Evolutionary conservation across 2,888 invertebrate genomes (phyloP), one percentile per base, ranked within the genome.

Genomic region (Chrysolina americana): DNA sequence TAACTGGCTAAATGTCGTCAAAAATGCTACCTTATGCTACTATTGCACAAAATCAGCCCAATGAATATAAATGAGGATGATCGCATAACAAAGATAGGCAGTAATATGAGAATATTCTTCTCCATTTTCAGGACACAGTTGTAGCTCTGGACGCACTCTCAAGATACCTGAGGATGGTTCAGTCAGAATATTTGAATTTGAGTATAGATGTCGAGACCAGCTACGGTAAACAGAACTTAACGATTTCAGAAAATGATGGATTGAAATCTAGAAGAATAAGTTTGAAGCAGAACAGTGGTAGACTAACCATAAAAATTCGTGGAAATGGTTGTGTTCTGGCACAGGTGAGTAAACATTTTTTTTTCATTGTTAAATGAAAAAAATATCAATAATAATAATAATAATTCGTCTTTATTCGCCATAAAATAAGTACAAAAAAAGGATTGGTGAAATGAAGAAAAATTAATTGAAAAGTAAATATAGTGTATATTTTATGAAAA

Each of bases 101-200:
- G 36, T 36, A 28, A 2, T 28, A 0, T 36, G 8, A 36, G 15
- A 44, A 44, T 13, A 44, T 13, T 68, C 21, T 17, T 62, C 56
- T 28, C 17, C 41, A 44, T 76, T 81, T 85, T 69, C 81, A 91
- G 89, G 92, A 92, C 80, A 92, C 92, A 0, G 90, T 91, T 0
- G 88, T 92, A 13, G 92, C 91, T 6, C 86, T 93, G 19, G 91
- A 92, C 79, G 92, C 92, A 0, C 83, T 92, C 13, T 88, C 91
- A 0, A 89, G 90, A 80, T 92, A 91, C 82, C 90, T 91, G 2
- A 83, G 86, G 2, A 84, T 88, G 0, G 87, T 91, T 71, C 87
- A 87, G 65, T 85, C 86, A 15, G 87, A 88, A 64, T 83, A 87
- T 8, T 86, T 89, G 1, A 87, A 90, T 78, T 80, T 90, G 11